A percentile compares a stretch with the other conserved stretches of the same genome.
phyloP scores from a whole-genome alignment of 37 sponge, comb jelly and placozoan genomes.

The Petrosia ficiformis region DNA sequence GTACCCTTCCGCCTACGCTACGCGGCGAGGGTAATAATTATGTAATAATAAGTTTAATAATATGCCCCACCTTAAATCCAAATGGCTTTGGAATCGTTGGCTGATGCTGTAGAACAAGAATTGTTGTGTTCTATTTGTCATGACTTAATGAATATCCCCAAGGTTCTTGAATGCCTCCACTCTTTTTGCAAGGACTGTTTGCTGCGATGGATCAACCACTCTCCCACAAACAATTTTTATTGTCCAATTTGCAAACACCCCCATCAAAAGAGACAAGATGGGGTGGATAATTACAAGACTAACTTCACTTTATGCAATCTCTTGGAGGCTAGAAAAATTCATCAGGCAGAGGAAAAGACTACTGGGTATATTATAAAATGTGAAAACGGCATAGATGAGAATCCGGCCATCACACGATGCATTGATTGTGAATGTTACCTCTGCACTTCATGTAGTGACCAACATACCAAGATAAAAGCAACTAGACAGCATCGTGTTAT shows the following conservation, averaged over 20 bases:
- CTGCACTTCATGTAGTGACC: constrained; percentile 5
- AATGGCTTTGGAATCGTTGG: neutral
- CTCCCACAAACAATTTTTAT: neutral
- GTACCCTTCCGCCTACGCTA: too few relatives aligned
- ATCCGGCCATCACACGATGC: neutral
- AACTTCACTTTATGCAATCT: constrained; percentile 9
- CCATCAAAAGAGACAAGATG: neutral
- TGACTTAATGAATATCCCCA: neutral
- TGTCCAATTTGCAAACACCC: constrained; percentile 17
- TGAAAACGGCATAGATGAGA: constrained; percentile 19
- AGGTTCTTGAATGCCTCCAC: constrained; percentile 7
- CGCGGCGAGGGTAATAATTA: too few relatives aligned
- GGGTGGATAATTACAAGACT: constrained; percentile 10
- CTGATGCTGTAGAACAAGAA: neutral
- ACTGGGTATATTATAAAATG: neutral
- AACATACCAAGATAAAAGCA: constrained; percentile 2
- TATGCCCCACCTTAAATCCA: too few relatives aligned
- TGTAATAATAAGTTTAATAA: too few relatives aligned
- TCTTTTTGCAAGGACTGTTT: constrained; percentile 1
- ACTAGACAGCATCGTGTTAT: constrained; percentile 4
- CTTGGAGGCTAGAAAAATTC: neutral
- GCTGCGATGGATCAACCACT: neutral
- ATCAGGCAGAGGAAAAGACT: neutral
- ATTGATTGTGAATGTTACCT: neutral
- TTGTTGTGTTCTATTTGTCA: neutral